These are phyloP conservation scores for Drosophila flavopinicola DNA, from an alignment of 2,888 invertebrate species.

Conservation along the genomic window DNA sequence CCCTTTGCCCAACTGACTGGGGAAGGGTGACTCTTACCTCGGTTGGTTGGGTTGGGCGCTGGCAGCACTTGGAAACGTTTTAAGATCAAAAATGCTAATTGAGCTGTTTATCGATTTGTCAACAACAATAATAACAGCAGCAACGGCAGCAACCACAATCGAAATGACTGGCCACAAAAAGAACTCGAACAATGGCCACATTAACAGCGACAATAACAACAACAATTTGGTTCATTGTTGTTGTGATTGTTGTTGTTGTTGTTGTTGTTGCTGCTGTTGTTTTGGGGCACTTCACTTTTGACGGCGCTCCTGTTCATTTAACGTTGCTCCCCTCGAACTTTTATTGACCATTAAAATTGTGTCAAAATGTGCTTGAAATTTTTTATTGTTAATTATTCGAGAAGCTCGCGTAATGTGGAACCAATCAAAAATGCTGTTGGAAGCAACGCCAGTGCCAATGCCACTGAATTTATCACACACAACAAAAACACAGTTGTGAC, in stretches of 20 bases:
- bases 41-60: conserved; percentile 43
- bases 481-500: conserved; percentile 1
- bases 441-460: no score
- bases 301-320: conserved; percentile 47
- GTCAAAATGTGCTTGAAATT: conserved; percentile 78
- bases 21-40: neutral
- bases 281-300: conserved; percentile 31
- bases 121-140: conserved; percentile 48
- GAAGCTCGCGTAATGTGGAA: conserved; percentile 47
- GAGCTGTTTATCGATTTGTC: conserved; percentile 80
- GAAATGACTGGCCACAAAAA: conserved; percentile 42
- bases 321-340: conserved; percentile 48
- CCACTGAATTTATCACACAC: conserved; percentile 20
- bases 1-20: neutral
- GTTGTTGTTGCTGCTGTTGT: conserved; percentile 15
- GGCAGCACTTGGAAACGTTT: conserved; percentile 50
- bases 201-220: conserved; percentile 46
- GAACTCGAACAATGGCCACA: conserved; percentile 64
- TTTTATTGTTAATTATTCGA: conserved; percentile 69
- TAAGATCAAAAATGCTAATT: conserved; percentile 76
- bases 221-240: conserved; percentile 44
- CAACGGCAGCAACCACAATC: conserved; percentile 15
- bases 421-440: conserved; percentile 45
- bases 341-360: conserved; percentile 82
- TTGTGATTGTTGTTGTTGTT: conserved; percentile 2